Evolutionary conservation across 1,140 invertebrate genomes (phyloP), one percentile per base, ranked within the genome.

Genomic region (Diprion similis): DNA sequence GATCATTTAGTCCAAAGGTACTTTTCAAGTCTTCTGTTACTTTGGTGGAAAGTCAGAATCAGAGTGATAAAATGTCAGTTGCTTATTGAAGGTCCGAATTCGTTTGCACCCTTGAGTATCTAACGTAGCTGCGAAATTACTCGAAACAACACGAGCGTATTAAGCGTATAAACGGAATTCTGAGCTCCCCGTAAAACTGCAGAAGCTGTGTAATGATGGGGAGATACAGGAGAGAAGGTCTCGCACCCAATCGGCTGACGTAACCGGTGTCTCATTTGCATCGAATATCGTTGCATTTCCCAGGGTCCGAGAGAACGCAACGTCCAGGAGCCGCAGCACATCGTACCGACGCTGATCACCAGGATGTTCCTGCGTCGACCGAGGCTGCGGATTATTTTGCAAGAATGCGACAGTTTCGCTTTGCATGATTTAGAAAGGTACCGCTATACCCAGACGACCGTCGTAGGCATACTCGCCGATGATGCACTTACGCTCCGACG

Each of bases 241-340:
- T 59, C 51, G 51, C 51, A 59, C 51, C 51, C 51, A 17, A 59
- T 59, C 11, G 51, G 51, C 51, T 59, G 51, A 59, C 51, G 51
- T 59, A 59, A 59, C 51, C 11, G 51, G 11, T 59, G 11, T 59
- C 51, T 59, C 51, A 59, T 59, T 59, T 59, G 51, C 51, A 59
- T 59, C 51, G 51, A 59, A 59, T 59, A 59, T 59, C 6, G 51
- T 37, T 37, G 24, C 24, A 59, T 59, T 59, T 59, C 51, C 51
- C 51, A 59, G 51, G 51, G 6, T 59, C 51, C 51, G 51, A 59
- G 51, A 59, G 51, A 59, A 59, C 51, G 11, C 51, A 9, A 37
- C 24, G 24, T 3, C 24, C 24, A 37, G 24, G 24, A 6, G 24
- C n/a, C 51, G 51, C 6, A 37, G 24, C 24, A 37, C 24, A n/a